Conservation (phyloP, 1,140 invertebrate genomes). For the Papilio polytes region DNA sequence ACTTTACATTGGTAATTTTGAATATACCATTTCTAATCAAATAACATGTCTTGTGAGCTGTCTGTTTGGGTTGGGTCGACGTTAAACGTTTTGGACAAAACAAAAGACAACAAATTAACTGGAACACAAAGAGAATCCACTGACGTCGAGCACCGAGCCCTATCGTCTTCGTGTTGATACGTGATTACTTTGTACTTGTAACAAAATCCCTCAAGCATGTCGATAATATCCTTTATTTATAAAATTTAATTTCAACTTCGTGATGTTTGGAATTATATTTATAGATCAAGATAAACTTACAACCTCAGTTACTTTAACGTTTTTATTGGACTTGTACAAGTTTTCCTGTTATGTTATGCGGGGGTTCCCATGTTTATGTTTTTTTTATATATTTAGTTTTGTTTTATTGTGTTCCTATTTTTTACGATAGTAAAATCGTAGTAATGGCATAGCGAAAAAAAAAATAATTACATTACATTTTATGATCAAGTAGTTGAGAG, state of each 20-base stretch:
- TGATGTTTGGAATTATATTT: not conserved
- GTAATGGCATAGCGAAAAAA: too few species aligned
- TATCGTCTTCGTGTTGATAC: constrained; percentile 37
- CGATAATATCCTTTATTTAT: constrained; percentile 24
- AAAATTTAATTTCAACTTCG: not conserved
- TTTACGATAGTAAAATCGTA: too few species aligned
- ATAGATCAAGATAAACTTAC: not conserved
- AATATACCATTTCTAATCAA: not conserved
- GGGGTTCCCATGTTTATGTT: too few species aligned
- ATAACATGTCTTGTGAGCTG: not conserved
- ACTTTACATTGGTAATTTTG: too few species aligned
- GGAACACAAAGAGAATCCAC: constrained; percentile 51
- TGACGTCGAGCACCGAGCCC: constrained; percentile 46
- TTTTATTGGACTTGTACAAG: not conserved
- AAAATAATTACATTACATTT: too few species aligned
- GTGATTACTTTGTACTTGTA: not conserved
- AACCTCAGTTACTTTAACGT: not conserved
- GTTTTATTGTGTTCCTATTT: not conserved
- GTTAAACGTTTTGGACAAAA: constrained; percentile 37
- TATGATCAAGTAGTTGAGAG: too few species aligned
- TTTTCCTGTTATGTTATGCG: too few species aligned
- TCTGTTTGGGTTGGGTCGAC: not conserved
- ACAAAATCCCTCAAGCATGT: constrained; percentile 31
- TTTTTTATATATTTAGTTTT: too few species aligned
- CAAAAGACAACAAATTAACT: constrained; percentile 47